Percentiles rank a stretch among this genome's conserved stretches.
Conservation (phyloP, 2,888 invertebrate genomes). For the Deilephila porcellus region DNA sequence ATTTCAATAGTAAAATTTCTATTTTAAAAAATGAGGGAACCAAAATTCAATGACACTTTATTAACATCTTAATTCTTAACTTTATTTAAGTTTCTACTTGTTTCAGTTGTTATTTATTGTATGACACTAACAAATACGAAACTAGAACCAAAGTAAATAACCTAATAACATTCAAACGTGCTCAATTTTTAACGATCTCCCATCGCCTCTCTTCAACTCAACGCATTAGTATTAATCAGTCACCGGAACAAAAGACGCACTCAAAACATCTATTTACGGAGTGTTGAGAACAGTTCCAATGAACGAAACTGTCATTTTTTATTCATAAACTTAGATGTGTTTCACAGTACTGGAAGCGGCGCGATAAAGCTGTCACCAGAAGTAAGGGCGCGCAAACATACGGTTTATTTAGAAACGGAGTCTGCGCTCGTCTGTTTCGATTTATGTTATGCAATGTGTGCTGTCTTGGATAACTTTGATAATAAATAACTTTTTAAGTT, state of each 20-base stretch:
- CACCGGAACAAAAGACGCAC: slow-evolving; percentile 13
- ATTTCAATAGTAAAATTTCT: no score
- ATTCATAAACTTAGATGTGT: slow-evolving; percentile 23
- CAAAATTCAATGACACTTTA: no score
- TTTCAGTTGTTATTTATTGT: no score
- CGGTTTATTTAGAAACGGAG: slow-evolving; percentile 40
- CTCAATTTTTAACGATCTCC: not conserved
- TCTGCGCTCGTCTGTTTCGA: slow-evolving; percentile 30
- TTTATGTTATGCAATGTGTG: not conserved
- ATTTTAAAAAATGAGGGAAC: no score
- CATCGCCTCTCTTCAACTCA: not conserved
- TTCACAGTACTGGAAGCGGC: slow-evolving; percentile 10
- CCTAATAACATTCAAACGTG: no score
- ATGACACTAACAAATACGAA: no score
- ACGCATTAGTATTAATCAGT: slow-evolving; percentile 8
- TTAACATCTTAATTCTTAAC: no score
- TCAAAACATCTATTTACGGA: not conserved
- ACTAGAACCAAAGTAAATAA: not conserved
- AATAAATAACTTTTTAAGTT: no score
- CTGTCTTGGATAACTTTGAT: no score
- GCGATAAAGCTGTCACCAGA: slow-evolving; percentile 44
- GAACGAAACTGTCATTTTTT: slow-evolving; percentile 25
- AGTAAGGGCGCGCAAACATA: slow-evolving; percentile 34
- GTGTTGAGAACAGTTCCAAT: slow-evolving; percentile 6
- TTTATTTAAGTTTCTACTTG: no score